Base-by-base conservation (phyloP, 1,140 invertebrate genomes). In the Drosophila equinoxialis region DNA sequence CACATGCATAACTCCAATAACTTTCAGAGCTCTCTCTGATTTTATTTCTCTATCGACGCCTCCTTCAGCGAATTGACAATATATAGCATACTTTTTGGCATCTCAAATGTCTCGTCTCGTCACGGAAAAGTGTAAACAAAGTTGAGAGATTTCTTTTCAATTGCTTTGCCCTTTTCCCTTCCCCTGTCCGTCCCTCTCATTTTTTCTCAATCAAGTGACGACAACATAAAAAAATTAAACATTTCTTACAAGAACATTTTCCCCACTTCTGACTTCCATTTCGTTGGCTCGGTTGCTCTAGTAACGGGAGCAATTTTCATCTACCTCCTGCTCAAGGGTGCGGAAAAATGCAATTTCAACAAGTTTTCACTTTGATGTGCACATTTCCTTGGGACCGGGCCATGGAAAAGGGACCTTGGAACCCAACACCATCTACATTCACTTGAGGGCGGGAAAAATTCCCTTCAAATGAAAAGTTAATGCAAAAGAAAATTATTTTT, bases 331-430 rank as follows among this genome's bases (percentile, higher is more conserved):
- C 77, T 81, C 83, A 87, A 89, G 84, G 83, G 80, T 82, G 83
- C 83, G 83, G 83, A 83, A 89, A 87, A 87, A 87, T 87, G 83
- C 83, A 87, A 87, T 87, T 87, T 87, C 83, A 89, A 87, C 84
- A 87, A 87, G 79, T 87, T 87, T 87, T 68, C 17, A 86, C 83
- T 87, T 87, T 87, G 83, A 87, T 87, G 83, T 87, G 83, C 83
- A 87, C 84, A 89, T 79, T 83, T 74, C 55, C 65, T 74, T 84
- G 71, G 66, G 64, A 67, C 67, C 67, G 37, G 37, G 37, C 7
- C 35, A 4, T 8, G 17, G 8, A 23, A 20, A 51, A 10, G 17
- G 45, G 64, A 67, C 67, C 69, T 55, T 74, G 71, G 11, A 55
- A 26, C 51, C 62, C 42, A 5, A 26, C 48, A 60, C 39, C 39